These are phyloP conservation scores for Halocaridina rubra DNA, from an alignment of 2,888 invertebrate species.

Conservation along the genomic window DNA sequence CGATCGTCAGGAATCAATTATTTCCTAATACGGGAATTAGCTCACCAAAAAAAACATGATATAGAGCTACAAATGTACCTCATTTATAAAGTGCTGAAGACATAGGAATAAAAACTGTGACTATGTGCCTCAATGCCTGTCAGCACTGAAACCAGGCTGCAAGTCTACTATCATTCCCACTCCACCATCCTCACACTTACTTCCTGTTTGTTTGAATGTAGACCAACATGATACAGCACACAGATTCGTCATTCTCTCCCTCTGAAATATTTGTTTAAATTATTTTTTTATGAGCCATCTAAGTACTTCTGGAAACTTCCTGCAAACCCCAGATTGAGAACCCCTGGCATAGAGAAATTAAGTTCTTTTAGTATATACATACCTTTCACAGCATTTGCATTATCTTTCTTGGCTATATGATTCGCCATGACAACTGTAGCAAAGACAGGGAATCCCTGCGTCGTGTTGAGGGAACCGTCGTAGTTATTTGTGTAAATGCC, in stretches of 20 bases:
- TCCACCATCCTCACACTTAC: neutral
- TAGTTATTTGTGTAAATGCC: slow-evolving; percentile 97
- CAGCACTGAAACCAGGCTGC: neutral
- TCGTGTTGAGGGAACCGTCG: slow-evolving; percentile 95
- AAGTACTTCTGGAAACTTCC: too few relatives aligned
- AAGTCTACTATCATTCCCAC: neutral
- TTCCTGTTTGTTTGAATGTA: too few relatives aligned
- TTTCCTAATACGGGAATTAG: too few relatives aligned
- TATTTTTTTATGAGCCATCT: too few relatives aligned
- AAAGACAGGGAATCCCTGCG: slow-evolving; percentile 93
- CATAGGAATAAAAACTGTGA: too few relatives aligned
- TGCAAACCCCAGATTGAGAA: too few relatives aligned
- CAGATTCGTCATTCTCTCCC: too few relatives aligned
- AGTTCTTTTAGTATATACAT: neutral
- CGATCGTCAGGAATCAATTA: too few relatives aligned
- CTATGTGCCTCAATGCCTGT: neutral
- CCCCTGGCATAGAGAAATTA: too few relatives aligned
- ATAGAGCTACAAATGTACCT: neutral
- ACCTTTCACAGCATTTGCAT: slow-evolving; percentile 62
- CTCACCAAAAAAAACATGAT: too few relatives aligned
- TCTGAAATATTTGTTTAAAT: too few relatives aligned
- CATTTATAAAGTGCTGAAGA: neutral
- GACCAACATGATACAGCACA: too few relatives aligned
- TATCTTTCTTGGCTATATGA: slow-evolving; percentile 74
- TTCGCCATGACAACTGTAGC: slow-evolving; percentile 97